Evolutionary conservation across 2,113 vertebrate genomes (phyloP), one percentile per base, ranked within the genome.

Genomic region (Microcebus tavaratra): DNA sequence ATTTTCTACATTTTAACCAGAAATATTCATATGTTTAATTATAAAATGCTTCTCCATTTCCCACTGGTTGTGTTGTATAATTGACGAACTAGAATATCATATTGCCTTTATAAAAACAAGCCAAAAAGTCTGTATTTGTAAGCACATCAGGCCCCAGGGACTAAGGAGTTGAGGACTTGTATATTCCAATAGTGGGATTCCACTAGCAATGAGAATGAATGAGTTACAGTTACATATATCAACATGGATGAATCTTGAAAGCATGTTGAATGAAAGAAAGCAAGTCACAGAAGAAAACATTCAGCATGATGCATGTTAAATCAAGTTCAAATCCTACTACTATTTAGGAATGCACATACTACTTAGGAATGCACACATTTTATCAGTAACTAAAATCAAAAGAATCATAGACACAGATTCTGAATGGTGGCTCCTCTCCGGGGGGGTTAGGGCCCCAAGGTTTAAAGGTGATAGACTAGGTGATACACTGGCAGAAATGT

Each of bases 1-100:
- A 88, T 81, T 85, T 88, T 75, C 70, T 91, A 91, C 39, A 88
- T 95, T 70, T 93, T 81, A 80, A 85, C n/a, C 6, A 79, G 48
- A 92, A 90, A 94, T 88, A 88, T 70, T 39, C 50, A 25, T 57
- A 8, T 79, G 11, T 81, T 86, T 83, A 36, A 92, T 92, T 90
- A 86, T 31, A 94, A 85, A 91, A 75, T 65, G 31, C 7, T 72
- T 78, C 80, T 92, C 61, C 55, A 92, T 50, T 82, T 4, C 11
- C 18, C 68, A 70, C 1, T 50, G 15, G 3, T 5, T 10, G 31
- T 61, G 14, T 29, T 88, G 72, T 27, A 2, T 94, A 86, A 96
- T 57, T 78, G 34, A 76, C 55, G 34, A 8, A 73, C 63, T 61
- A 93, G 23, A 23, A 17, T 59, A 85, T 80, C 63, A 18, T 86